phyloP scores from a whole-genome alignment of 2,113 vertebrate species.

The Oxyruncus cristatus region DNA sequence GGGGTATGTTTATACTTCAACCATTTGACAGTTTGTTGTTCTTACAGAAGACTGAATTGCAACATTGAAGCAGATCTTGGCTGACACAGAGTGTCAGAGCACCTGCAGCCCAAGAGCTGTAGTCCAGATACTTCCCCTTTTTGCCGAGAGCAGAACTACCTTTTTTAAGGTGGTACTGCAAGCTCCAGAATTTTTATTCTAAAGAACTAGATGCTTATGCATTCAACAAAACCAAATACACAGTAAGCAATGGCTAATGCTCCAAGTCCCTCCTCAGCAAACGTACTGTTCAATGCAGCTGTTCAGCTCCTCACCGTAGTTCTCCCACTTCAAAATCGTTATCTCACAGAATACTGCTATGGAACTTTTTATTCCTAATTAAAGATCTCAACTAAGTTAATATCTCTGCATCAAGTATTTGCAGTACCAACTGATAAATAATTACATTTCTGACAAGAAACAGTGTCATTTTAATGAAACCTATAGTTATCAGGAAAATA shows the following conservation, averaged over 20 bases:
- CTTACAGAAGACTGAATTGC: neutral
- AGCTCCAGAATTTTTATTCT: neutral
- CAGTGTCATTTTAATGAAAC: neutral
- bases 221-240: neutral
- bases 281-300: neutral
- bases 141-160: neutral
- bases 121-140: neutral
- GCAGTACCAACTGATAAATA: neutral
- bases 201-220: neutral
- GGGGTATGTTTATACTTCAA: neutral
- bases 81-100: accelerated
- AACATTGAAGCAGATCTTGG: neutral
- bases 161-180: neutral
- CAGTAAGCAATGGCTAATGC: neutral
- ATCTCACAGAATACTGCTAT: neutral
- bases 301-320: neutral
- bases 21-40: neutral
- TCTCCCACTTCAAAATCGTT: neutral
- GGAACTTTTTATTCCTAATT: neutral
- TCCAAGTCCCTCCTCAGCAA: neutral
- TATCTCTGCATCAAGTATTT: neutral
- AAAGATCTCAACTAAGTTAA: neutral
- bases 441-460: neutral
- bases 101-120: neutral
- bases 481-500: neutral